Base-by-base conservation (phyloP, 1,140 invertebrate species). In the Ridgeia piscesae region DNA sequence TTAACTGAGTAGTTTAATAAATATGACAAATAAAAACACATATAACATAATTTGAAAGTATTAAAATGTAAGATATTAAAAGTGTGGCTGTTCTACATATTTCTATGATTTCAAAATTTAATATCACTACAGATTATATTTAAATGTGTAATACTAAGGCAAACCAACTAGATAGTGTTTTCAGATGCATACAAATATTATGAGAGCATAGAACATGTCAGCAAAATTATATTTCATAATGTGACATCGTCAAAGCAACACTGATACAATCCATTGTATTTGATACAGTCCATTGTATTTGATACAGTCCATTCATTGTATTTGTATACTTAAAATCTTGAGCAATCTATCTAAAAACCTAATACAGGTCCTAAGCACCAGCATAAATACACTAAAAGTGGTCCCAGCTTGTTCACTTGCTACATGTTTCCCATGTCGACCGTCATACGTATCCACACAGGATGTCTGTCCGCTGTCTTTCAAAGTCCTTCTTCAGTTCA, bases 361-460 rank as follows among this genome's bases (percentile, higher is more conserved):
- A 17, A 4, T 4, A 77, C 27, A 31, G 58, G 27, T 77, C 2
- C 2, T 77, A 77, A 0, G 58, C 58, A 77, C 58, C 58, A 77
- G 58, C 58, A 77, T 14, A 77, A 14, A 77, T 77, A 77, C 27
- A 77, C 2, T 77, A 6, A 27, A 77, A 77, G 2, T 27, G 11
- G 27, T 77, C 58, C 58, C 11, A 77, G 58, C 27, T 14, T 77
- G 58, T 77, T 17, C 11, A 6, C 42, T 77, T 2, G 58, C 58
- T 77, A 27, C 58, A 77, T 77, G 17, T 77, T 77, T 77, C 58
- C 6, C 27, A 77, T 77, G 58, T 77, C 27, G 58, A 77, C 58
- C 11, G 58, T 77, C 35, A 93, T n/a, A 88, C 77, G 31, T 92
- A 93, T 34, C 92, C 92, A 92, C 91, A 92, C 88, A 93, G 35